Conservation (phyloP, 64 coral and sea anemone genomes). For the Dendrophyllia cribrosa region DNA sequence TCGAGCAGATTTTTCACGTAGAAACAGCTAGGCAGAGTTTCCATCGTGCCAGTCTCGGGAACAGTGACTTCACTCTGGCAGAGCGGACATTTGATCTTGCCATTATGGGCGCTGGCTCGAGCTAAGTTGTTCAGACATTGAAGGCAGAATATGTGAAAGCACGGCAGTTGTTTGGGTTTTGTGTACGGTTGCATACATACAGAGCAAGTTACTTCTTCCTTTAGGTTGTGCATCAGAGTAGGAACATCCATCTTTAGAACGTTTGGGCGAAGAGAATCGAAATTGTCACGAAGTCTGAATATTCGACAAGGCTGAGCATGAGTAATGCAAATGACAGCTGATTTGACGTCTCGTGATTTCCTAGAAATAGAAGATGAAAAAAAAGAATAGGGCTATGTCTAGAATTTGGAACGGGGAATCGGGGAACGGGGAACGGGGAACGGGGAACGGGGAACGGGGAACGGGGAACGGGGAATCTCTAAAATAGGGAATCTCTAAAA, state of each 20-base stretch:
- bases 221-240: constrained; percentile 10
- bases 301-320: too few species aligned
- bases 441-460: too few species aligned
- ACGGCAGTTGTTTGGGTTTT: constrained; percentile 83
- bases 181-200: constrained; percentile 70
- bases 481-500: too few species aligned
- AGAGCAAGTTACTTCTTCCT: constrained; percentile 75
- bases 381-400: too few species aligned
- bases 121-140: constrained; percentile 67
- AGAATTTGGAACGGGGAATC: too few species aligned
- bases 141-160: constrained; percentile 86
- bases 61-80: constrained; percentile 47
- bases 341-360: neutral
- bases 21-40: constrained; percentile 53
- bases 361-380: too few species aligned
- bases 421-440: too few species aligned
- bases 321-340: too few species aligned
- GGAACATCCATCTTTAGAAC: neutral
- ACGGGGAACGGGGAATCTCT: too few species aligned
- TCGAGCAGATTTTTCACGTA: constrained; percentile 66
- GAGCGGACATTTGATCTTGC: constrained; percentile 59
- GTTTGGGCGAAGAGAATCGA: neutral
- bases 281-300: too few species aligned
- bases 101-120: neutral
- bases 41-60: constrained; percentile 22